These are phyloP conservation scores for Cyprinodon brontotheroides DNA, from an alignment of 2,113 vertebrate genomes.

Conservation along the genomic window DNA sequence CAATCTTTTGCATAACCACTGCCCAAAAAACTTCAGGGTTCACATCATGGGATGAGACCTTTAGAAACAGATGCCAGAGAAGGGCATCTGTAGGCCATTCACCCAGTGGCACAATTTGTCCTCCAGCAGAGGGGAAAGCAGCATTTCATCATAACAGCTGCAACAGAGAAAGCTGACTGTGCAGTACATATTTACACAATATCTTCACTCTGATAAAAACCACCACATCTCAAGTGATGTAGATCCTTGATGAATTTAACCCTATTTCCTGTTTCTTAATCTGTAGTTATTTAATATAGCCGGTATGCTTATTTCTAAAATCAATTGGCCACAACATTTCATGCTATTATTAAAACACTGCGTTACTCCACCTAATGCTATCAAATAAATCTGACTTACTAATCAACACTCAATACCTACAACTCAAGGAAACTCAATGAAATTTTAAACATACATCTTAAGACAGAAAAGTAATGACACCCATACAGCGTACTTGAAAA, in stretches of 20 bases:
- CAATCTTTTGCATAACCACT: slow-evolving; percentile 33
- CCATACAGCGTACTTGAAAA: too few relatives aligned
- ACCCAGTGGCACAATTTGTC: slow-evolving; percentile 31
- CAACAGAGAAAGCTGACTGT: slow-evolving; percentile 22
- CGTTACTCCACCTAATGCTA: not conserved
- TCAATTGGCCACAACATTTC: not conserved
- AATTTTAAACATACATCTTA: too few relatives aligned
- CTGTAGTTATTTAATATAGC: not conserved
- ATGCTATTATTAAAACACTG: not conserved
- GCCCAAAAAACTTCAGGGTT: slow-evolving; percentile 7
- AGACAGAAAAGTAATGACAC: not conserved
- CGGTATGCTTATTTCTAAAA: slow-evolving; percentile 5
- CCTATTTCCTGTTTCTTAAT: slow-evolving; percentile 10
- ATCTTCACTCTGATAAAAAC: not conserved
- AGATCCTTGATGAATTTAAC: slow-evolving; percentile 8
- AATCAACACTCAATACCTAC: not conserved
- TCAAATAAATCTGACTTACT: not conserved
- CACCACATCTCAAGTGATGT: slow-evolving; percentile 5
- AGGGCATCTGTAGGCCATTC: slow-evolving; percentile 45
- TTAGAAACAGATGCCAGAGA: slow-evolving; percentile 42
- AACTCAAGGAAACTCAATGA: not conserved
- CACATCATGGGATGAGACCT: slow-evolving; percentile 50
- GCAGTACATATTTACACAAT: slow-evolving; percentile 5
- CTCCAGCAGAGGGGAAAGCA: slow-evolving; percentile 30
- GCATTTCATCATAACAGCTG: slow-evolving; percentile 28